These are phyloP conservation scores for Cranoglanis bouderius DNA, from an alignment of 2,113 vertebrate species.

Conservation along the genomic window DNA sequence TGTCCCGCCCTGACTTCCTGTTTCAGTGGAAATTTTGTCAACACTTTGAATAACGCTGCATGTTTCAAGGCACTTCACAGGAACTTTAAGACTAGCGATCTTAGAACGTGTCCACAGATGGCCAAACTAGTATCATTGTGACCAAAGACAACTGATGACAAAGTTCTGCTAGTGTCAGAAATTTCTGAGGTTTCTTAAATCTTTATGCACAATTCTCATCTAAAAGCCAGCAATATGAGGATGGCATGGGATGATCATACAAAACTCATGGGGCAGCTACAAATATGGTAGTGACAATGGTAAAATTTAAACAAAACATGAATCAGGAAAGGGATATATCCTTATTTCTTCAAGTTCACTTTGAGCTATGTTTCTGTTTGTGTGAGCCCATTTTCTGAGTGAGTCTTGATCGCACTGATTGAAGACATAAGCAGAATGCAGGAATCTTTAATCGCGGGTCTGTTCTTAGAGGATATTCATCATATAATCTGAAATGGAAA, in stretches of 20 bases:
- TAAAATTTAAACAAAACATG: not conserved
- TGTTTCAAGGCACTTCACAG: too few species aligned
- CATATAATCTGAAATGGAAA: not conserved
- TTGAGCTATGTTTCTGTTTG: not conserved
- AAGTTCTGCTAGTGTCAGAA: not conserved
- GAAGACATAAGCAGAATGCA: not conserved
- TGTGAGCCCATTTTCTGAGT: not conserved
- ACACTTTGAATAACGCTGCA: too few species aligned
- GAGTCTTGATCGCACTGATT: not conserved
- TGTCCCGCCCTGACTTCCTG: too few species aligned
- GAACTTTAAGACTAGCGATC: not conserved
- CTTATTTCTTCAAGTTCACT: not conserved
- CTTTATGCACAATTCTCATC: not conserved
- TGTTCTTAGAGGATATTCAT: not conserved
- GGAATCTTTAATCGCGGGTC: not conserved
- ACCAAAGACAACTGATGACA: not conserved
- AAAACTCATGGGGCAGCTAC: not conserved
- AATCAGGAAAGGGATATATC: not conserved
- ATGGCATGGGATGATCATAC: not conserved
- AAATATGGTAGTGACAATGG: not conserved
- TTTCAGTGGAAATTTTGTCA: too few species aligned
- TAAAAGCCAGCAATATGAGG: not conserved
- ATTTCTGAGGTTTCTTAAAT: not conserved
- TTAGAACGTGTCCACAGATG: not conserved
- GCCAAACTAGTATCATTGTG: not conserved